phyloP scores from a whole-genome alignment of 2,797 vertebrate genomes.

The Tarsius wallacei region DNA sequence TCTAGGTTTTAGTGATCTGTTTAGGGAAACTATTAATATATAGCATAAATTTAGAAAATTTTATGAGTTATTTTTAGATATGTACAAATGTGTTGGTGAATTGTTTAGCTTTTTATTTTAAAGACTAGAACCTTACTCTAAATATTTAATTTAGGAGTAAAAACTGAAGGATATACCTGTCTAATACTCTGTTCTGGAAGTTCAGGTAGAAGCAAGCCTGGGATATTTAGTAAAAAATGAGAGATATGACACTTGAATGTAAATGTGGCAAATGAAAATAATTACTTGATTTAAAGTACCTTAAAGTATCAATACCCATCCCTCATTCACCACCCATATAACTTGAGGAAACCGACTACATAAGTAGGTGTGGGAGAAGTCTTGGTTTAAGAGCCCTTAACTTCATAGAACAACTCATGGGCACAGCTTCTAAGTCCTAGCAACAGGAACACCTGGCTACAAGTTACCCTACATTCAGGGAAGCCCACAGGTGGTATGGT shows the following conservation, averaged over 20 bases:
- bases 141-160: conserved; percentile 5
- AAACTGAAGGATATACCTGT: not conserved
- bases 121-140: conserved; percentile 20
- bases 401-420: not conserved
- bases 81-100: not conserved
- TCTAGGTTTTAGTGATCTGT: not conserved
- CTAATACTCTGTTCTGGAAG: conserved; percentile 11
- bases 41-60: not conserved
- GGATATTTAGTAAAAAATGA: not conserved
- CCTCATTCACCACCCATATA: not conserved
- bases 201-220: not conserved
- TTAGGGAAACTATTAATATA: not conserved
- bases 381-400: not conserved
- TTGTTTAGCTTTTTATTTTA: not conserved
- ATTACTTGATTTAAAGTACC: not conserved
- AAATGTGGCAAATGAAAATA: not conserved
- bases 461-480: not conserved
- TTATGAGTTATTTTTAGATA: not conserved
- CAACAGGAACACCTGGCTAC: not conserved
- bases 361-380: not conserved
- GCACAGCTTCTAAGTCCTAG: not conserved
- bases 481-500: not conserved
- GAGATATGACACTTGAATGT: not conserved
- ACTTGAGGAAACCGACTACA: not conserved
- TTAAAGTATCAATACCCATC: not conserved